These are phyloP conservation scores for Tyto alba DNA, from an alignment of 2,113 vertebrate genomes.

Conservation along the genomic window DNA sequence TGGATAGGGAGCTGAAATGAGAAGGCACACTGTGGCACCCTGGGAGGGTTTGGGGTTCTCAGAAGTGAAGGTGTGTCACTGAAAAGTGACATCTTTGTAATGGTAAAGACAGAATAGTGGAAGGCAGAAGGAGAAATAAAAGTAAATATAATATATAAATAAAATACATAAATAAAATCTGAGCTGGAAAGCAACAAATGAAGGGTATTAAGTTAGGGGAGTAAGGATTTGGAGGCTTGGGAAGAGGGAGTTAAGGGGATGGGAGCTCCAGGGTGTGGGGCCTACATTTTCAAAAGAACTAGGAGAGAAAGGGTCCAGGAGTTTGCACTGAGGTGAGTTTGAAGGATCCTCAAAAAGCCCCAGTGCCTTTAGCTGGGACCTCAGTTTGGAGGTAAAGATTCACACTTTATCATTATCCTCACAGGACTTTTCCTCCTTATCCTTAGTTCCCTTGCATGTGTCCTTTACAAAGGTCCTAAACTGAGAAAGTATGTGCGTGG, in stretches of 20 bases:
- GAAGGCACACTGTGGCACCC: background rate
- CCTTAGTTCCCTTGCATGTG: rapidly evolving
- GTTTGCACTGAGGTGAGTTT: background rate
- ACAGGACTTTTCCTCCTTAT: background rate
- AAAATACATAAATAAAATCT: no score
- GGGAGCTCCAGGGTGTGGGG: background rate
- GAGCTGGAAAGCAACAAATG: background rate
- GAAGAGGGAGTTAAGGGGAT: background rate
- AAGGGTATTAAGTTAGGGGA: background rate
- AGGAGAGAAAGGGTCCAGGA: background rate
- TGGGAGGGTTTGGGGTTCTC: background rate
- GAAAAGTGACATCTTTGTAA: background rate
- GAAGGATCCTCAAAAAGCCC: background rate
- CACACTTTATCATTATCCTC: background rate
- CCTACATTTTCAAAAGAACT: background rate
- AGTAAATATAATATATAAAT: no score
- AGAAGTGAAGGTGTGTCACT: background rate
- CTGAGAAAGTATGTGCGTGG: background rate
- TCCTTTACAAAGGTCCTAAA: background rate
- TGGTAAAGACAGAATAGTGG: background rate
- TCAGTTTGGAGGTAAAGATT: background rate
- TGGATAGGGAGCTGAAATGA: background rate
- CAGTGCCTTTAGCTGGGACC: background rate
- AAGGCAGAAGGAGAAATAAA: background rate
- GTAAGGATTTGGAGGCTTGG: background rate